Base-by-base conservation (phyloP, 2,797 vertebrate genomes). In the Mastacembelus armatus region DNA sequence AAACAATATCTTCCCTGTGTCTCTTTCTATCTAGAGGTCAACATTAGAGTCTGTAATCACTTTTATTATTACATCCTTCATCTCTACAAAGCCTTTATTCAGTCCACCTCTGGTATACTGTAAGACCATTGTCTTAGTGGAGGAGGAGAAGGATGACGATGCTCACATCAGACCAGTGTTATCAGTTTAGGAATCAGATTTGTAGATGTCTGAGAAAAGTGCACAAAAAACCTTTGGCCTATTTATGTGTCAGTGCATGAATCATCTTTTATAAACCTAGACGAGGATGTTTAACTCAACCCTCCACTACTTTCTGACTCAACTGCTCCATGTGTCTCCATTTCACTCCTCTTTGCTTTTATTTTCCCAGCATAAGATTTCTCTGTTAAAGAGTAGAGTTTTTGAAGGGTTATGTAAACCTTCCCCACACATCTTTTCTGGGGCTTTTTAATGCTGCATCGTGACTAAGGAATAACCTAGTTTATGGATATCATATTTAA, bases 41-140 rank as follows among this genome's bases (percentile, higher is more conserved):
- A 30, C 24, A 21, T 55, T 39, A 42, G 62, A 66, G 77, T 80
- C 79, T 86, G 61, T 90, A 84, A 92, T 88, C 80, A 86, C 14
- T 77, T 82, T 85, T 67, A 65, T 78, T 49, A 67, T 77, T 60
- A 52, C 75, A 83, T 77, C 87, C 65, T 81, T 83, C 15, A 8
- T 32, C 40, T 49, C 32, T 14, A 87, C 86, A 88, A 88, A 89
- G 86, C 50, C 62, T 51, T 74, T 66, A 76, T 90, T 90, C 71
- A 90, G 24, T 32, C 16, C 21, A 30, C 43, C 50, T 67, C 38
- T 40, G 40, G 50, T 45, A n/a, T 32, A 79, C 86, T 87, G 74
- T 80, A 70, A 57, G 62, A 50, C 47, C 70, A 65, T 80, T 86
- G 85, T 87, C 50, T 60, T 33, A 48, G 19, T 10, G 35, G 29